Evolutionary conservation across 2,797 vertebrate genomes (phyloP).

Genomic region (Phyllotis vaccarum): DNA sequence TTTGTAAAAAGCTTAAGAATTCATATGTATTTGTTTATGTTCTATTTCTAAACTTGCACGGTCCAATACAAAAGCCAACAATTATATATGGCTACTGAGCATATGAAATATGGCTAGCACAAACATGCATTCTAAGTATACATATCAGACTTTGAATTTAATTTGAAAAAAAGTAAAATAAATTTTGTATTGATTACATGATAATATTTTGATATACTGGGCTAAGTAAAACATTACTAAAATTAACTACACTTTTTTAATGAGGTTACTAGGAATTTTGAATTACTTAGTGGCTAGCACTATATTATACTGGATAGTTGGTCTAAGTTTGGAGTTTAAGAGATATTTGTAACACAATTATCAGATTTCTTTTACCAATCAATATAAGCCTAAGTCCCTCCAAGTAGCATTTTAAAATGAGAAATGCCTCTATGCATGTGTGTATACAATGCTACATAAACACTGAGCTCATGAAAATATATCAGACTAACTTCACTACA

Average conservation of each 20-base stretch:
- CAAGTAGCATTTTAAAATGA: slow-evolving; percentile 1
- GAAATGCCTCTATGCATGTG: background rate
- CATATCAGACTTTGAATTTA: slow-evolving; percentile 33
- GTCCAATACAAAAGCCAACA: background rate
- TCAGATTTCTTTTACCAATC: slow-evolving; percentile 33
- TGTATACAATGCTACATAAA: background rate
- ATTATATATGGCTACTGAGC: background rate
- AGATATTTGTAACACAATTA: slow-evolving; percentile 18
- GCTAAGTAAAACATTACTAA: slow-evolving; percentile 58
- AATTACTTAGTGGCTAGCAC: slow-evolving; percentile 16
- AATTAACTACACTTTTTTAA: slow-evolving; percentile 50
- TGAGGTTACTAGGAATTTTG: slow-evolving; percentile 16
- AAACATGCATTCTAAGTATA: background rate
- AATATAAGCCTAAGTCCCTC: slow-evolving; percentile 45
- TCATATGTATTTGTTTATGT: slow-evolving; percentile 26
- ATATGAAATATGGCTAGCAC: background rate
- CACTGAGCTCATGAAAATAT: slow-evolving; percentile 5
- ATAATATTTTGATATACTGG: slow-evolving; percentile 24
- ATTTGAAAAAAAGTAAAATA: slow-evolving; percentile 65
- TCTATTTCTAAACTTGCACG: slow-evolving; percentile 38
- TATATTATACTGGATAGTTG: background rate
- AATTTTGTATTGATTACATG: slow-evolving; percentile 13
- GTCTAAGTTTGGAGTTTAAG: background rate
- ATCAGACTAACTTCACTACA: slow-evolving; percentile 38
- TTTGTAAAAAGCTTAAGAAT: slow-evolving; percentile 39